Evolutionary conservation across 2,888 invertebrate species (phyloP).

Genomic region (Leucania comma): DNA sequence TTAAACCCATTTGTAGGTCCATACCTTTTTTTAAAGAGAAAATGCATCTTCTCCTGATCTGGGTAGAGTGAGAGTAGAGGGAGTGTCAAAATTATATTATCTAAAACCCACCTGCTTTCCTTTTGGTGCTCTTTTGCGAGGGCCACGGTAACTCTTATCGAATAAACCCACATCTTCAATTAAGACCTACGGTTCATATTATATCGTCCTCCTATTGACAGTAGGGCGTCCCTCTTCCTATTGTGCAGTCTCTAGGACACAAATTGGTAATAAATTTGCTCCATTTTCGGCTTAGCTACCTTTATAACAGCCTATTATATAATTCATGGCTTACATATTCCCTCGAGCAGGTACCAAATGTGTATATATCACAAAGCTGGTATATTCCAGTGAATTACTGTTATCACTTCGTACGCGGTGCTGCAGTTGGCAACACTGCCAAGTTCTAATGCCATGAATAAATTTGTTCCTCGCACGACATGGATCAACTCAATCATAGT

Average conservation of each 20-base stretch:
- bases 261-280: background rate
- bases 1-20: too few relatives aligned
- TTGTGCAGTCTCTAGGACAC: background rate
- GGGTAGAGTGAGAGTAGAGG: too few relatives aligned
- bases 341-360: too few relatives aligned
- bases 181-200: background rate
- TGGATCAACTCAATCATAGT: conserved; percentile 36
- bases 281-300: background rate
- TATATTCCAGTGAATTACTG: conserved; percentile 11
- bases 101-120: too few relatives aligned
- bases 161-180: background rate
- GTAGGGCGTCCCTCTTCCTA: background rate
- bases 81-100: too few relatives aligned
- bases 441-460: conserved; percentile 54
- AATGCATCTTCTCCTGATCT: too few relatives aligned
- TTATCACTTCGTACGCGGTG: conserved; percentile 3
- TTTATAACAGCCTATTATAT: background rate
- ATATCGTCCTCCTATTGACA: background rate
- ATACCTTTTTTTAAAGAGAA: too few relatives aligned
- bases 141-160: too few relatives aligned
- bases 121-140: too few relatives aligned
- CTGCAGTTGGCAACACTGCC: conserved; percentile 38
- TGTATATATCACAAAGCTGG: background rate
- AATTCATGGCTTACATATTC: background rate
- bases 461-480: conserved; percentile 32